Conservation (phyloP, 2,113 vertebrate genomes). For the Perccottus glenii region DNA sequence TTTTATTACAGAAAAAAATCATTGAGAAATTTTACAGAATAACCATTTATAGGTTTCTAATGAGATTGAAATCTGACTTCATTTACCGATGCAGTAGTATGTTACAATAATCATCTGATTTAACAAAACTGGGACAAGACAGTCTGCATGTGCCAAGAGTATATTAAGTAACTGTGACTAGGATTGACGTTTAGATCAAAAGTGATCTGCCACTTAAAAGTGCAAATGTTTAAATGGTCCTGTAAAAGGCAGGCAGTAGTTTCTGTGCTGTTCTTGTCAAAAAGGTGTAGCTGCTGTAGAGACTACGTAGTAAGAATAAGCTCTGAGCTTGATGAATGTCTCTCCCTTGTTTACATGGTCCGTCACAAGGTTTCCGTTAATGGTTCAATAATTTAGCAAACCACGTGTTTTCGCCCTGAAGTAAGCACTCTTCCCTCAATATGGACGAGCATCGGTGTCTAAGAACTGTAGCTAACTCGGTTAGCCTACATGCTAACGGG, state of each 20-base stretch:
- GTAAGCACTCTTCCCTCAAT: slow-evolving; percentile 55
- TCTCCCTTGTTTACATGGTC: slow-evolving; percentile 52
- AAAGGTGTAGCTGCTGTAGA: slow-evolving; percentile 2
- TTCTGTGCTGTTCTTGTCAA: slow-evolving; percentile 24
- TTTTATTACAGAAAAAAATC: too few species aligned
- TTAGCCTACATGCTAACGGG: slow-evolving; percentile 34
- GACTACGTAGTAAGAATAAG: slow-evolving; percentile 1
- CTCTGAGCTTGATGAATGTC: slow-evolving; percentile 19
- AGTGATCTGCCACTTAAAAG: slow-evolving; percentile 7
- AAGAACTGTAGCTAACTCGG: slow-evolving; percentile 30
- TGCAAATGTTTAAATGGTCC: slow-evolving; percentile 20
- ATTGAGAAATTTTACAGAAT: too few species aligned
- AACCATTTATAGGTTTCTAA: too few species aligned
- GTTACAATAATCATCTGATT: too few species aligned
- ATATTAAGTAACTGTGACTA: not conserved
- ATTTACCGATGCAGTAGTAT: too few species aligned
- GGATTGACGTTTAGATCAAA: not conserved
- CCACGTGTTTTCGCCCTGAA: slow-evolving; percentile 66
- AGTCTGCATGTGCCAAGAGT: too few species aligned
- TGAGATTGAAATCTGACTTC: too few species aligned
- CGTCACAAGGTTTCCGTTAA: slow-evolving; percentile 73
- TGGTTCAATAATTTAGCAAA: slow-evolving; percentile 67
- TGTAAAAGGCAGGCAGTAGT: slow-evolving; percentile 5
- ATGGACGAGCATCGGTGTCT: slow-evolving; percentile 49
- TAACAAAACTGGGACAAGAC: too few species aligned